phyloP scores from a whole-genome alignment of 30 jellyfish, hydroid and myxozoan species.

The Morbakka virulenta region DNA sequence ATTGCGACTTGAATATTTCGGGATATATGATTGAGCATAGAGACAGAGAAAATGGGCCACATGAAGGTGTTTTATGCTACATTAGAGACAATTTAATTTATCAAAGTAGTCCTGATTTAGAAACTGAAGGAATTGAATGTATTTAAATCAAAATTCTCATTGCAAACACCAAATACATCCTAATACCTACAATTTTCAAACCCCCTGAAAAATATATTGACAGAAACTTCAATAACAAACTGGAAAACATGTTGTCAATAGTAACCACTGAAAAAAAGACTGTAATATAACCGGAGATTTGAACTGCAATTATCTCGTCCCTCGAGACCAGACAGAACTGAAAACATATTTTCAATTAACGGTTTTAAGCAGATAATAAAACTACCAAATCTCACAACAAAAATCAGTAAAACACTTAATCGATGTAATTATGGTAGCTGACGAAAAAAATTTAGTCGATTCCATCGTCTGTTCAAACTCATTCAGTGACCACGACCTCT shows the following conservation, averaged over 20 bases:
- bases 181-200: background rate
- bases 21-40: background rate
- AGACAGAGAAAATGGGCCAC: background rate
- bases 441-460: conserved; percentile 1
- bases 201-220: too few relatives aligned
- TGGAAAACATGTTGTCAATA: too few relatives aligned
- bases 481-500: conserved; percentile 16
- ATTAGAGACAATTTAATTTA: background rate
- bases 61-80: conserved; percentile 9
- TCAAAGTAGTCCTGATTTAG: conserved; percentile 7
- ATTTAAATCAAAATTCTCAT: background rate
- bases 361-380: conserved; percentile 1
- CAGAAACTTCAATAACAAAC: too few relatives aligned
- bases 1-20: background rate
- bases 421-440: conserved; percentile 3
- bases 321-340: conserved; percentile 6
- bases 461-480: conserved; percentile 10
- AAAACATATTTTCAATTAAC: background rate
- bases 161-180: background rate
- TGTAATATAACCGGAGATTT: too few relatives aligned
- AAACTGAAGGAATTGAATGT: background rate
- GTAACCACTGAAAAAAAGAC: too few relatives aligned
- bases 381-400: background rate
- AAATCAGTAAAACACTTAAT: background rate
- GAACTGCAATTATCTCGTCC: too few relatives aligned